phyloP scores from a whole-genome alignment of 2,797 vertebrate species.

The Momotus momota region DNA sequence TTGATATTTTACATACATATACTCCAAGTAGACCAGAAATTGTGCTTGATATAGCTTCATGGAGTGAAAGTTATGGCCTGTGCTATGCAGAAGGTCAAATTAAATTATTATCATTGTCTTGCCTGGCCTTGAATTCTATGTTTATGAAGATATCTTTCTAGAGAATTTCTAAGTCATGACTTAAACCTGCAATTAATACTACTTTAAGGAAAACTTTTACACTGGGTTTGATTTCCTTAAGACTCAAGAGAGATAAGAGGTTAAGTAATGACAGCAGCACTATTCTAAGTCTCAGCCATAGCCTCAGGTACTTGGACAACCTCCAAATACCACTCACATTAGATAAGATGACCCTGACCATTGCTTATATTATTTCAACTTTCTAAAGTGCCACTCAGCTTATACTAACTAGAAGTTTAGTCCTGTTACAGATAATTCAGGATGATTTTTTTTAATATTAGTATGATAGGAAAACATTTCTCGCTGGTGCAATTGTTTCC shows the following conservation, averaged over 20 bases:
- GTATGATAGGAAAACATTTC: neutral
- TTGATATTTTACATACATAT: neutral
- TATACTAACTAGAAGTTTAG: neutral
- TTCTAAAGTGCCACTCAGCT: neutral
- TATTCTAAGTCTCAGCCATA: neutral
- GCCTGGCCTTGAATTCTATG: neutral
- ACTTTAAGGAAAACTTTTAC: neutral
- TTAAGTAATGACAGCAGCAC: neutral
- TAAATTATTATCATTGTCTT: neutral
- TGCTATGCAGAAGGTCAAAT: neutral
- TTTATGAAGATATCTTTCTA: neutral
- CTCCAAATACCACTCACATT: conserved; percentile 17
- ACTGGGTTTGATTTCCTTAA: neutral
- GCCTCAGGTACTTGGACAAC: neutral
- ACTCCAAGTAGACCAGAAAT: neutral
- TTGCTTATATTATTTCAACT: neutral
- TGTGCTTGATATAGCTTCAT: neutral
- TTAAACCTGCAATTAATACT: conserved; percentile 22
- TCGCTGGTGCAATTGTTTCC: neutral
- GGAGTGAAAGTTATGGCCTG: neutral
- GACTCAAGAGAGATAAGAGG: neutral
- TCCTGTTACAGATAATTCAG: neutral
- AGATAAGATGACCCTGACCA: neutral
- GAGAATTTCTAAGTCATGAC: conserved; percentile 1
- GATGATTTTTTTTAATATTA: neutral